Evolutionary conservation across 2,113 vertebrate genomes (phyloP).

Genomic region (Podilymbus podiceps): DNA sequence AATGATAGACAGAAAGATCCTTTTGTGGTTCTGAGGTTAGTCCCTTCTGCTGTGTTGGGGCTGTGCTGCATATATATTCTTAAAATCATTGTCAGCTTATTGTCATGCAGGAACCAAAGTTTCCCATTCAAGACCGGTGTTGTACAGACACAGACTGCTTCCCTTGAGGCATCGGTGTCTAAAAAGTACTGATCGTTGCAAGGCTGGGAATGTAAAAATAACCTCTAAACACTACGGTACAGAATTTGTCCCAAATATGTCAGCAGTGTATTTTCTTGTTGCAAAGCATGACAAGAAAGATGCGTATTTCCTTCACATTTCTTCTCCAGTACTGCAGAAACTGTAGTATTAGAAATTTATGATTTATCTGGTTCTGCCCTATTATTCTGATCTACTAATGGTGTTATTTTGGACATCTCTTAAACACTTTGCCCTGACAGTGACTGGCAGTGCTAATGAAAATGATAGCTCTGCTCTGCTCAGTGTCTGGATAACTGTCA

Average conservation of each 20-base stretch:
- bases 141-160: neutral
- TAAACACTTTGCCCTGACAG: neutral
- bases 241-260: neutral
- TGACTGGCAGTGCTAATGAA: neutral
- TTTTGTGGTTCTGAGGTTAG: neutral
- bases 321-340: neutral
- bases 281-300: neutral
- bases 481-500: neutral
- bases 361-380: neutral
- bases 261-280: neutral
- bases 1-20: neutral
- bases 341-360: neutral
- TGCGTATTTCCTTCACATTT: neutral
- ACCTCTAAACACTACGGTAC: neutral
- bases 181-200: neutral
- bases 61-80: neutral
- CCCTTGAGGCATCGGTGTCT: neutral
- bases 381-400: neutral
- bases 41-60: neutral
- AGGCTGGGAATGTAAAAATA: neutral
- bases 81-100: neutral
- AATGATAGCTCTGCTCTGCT: neutral
- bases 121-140: neutral
- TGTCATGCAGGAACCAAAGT: conserved; percentile 37
- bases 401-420: neutral